Percentiles rank a stretch among this genome's conserved stretches.
Conservation (phyloP, 2,797 vertebrate genomes). For the Micrastur ruficollis region DNA sequence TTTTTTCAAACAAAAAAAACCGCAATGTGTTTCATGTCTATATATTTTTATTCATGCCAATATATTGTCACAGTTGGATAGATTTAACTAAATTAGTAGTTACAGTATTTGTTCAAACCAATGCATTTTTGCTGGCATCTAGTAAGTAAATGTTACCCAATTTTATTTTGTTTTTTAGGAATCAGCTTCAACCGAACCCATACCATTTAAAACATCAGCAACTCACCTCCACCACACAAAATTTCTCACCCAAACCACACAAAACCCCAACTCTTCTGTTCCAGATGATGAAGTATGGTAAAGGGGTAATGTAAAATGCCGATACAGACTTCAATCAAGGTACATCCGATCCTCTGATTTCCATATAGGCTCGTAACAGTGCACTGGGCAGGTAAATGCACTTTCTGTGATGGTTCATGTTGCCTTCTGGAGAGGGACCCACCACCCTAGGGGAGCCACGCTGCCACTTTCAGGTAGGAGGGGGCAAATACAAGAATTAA, state of each 20-base stretch:
- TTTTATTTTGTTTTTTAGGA: neutral
- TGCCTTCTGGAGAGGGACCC: neutral
- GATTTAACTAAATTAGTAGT: conserved; percentile 63
- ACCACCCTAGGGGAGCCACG: neutral
- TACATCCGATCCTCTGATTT: neutral
- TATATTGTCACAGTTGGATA: conserved; percentile 63
- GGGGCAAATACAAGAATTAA: neutral
- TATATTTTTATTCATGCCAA: conserved; percentile 49
- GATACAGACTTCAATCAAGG: neutral
- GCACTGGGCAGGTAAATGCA: neutral
- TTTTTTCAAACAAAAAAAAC: conserved; percentile 48
- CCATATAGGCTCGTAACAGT: accelerated
- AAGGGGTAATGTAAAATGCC: neutral
- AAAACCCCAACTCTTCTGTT: neutral
- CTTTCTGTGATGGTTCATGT: accelerated
- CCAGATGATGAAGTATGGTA: neutral
- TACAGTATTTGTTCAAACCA: conserved; percentile 56
- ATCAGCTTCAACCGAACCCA: neutral
- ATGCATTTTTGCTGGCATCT: conserved; percentile 37
- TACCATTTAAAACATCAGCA: neutral
- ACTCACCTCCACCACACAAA: neutral
- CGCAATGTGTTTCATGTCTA: conserved; percentile 40
- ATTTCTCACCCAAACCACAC: neutral
- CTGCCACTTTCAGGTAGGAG: neutral
- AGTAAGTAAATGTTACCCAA: conserved; percentile 23